phyloP scores from a whole-genome alignment of 2,797 vertebrate species.

The Allobates femoralis region DNA sequence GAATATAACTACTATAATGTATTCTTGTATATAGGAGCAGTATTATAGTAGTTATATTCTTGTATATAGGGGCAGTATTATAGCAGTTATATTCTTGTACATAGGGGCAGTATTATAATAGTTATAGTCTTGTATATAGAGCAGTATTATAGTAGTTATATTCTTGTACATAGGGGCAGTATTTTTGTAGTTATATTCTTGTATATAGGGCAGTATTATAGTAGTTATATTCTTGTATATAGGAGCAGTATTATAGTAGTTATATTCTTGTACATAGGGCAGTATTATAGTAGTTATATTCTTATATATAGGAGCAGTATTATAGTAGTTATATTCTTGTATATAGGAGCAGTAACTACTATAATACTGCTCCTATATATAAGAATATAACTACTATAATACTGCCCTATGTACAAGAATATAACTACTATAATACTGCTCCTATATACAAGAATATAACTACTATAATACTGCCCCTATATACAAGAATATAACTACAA shows the following conservation, averaged over 20 bases:
- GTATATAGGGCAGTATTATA: neutral
- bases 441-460: neutral
- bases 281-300: neutral
- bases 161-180: neutral
- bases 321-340: neutral
- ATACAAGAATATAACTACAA: conserved; percentile 9
- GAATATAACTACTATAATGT: neutral
- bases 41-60: too few relatives aligned
- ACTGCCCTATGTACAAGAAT: neutral
- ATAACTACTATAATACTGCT: neutral
- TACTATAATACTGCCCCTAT: neutral
- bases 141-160: neutral
- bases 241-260: neutral
- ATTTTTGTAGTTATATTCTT: too few relatives aligned
- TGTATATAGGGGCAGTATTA: neutral
- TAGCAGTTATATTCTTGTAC: neutral
- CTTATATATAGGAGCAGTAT: neutral
- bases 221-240: neutral
- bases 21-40: neutral
- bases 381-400: conserved; percentile 4
- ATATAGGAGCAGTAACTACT: neutral
- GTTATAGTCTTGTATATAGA: neutral
- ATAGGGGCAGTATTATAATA: neutral
- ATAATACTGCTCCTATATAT: conserved; percentile 1
- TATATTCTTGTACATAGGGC: neutral